Evolutionary conservation across 1,140 invertebrate genomes (phyloP).

Genomic region (Lepidurus arcticus): DNA sequence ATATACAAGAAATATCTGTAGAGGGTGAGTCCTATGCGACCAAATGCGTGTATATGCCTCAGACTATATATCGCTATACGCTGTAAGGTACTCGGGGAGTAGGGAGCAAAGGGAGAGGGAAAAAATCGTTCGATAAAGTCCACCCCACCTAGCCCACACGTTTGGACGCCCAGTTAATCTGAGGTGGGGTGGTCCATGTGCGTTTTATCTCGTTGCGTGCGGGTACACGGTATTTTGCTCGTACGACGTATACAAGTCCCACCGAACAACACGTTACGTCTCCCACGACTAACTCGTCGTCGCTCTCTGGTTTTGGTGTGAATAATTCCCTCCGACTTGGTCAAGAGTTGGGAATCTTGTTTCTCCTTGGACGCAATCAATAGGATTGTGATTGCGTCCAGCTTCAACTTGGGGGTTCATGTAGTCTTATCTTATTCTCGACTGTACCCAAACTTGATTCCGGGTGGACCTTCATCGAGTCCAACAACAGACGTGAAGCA

Average conservation of each 20-base stretch:
- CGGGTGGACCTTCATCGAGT: neutral
- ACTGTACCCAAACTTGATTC: constrained; percentile 1
- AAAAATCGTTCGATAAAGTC: neutral
- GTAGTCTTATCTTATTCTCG: constrained; percentile 1
- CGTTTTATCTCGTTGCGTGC: neutral
- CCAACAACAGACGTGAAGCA: constrained; percentile 9
- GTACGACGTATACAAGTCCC: neutral
- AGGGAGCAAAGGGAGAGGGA: neutral
- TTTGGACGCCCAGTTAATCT: neutral
- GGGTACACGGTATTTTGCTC: neutral
- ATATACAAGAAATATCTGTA: neutral
- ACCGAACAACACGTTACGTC: neutral
- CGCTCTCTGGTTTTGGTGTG: neutral
- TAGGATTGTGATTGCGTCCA: constrained; percentile 11
- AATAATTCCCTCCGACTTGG: neutral
- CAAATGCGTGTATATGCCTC: neutral
- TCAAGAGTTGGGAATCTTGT: neutral
- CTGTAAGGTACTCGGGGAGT: neutral
- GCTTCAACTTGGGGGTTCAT: neutral
- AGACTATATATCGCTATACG: neutral
- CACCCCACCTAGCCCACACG: neutral
- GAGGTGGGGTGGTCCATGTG: neutral
- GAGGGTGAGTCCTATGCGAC: constrained; percentile 17
- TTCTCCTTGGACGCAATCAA: neutral
- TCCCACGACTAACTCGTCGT: neutral